These are phyloP conservation scores for Rhagoletis pomonella DNA, from an alignment of 1,140 invertebrate genomes.

Conservation along the genomic window DNA sequence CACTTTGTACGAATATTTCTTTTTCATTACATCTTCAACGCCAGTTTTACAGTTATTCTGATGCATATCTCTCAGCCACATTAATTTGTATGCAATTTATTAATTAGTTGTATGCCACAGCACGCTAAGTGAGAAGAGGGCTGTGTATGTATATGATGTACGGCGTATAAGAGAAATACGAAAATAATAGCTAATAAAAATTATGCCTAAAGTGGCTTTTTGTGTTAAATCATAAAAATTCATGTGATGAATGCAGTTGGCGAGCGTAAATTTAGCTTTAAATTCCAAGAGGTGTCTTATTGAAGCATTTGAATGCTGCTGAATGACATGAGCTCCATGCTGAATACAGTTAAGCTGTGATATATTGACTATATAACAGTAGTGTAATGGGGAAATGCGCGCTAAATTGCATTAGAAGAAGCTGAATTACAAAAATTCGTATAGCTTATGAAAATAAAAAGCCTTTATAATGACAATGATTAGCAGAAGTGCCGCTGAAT, in stretches of 20 bases:
- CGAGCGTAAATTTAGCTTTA: no score
- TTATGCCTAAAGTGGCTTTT: not conserved
- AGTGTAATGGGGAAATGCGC: not conserved
- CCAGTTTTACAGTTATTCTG: slow-evolving; percentile 25
- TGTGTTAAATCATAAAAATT: slow-evolving; percentile 26
- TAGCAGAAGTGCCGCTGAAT: not conserved
- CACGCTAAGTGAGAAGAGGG: not conserved
- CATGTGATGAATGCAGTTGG: not conserved
- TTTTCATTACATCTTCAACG: not conserved
- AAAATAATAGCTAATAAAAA: not conserved
- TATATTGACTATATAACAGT: no score
- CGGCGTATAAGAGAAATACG: not conserved
- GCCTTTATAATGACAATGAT: not conserved
- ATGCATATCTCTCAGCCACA: not conserved
- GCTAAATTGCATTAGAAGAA: not conserved
- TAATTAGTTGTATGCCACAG: not conserved
- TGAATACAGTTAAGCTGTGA: no score
- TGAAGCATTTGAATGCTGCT: not conserved
- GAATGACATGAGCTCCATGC: no score
- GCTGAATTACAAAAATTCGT: not conserved
- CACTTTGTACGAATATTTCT: not conserved
- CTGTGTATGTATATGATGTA: not conserved
- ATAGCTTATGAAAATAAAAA: no score
- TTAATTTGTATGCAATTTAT: slow-evolving; percentile 33
- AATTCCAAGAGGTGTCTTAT: not conserved